These are phyloP conservation scores for Chelon labrosus DNA, from an alignment of 2,797 vertebrate species.

Conservation along the genomic window DNA sequence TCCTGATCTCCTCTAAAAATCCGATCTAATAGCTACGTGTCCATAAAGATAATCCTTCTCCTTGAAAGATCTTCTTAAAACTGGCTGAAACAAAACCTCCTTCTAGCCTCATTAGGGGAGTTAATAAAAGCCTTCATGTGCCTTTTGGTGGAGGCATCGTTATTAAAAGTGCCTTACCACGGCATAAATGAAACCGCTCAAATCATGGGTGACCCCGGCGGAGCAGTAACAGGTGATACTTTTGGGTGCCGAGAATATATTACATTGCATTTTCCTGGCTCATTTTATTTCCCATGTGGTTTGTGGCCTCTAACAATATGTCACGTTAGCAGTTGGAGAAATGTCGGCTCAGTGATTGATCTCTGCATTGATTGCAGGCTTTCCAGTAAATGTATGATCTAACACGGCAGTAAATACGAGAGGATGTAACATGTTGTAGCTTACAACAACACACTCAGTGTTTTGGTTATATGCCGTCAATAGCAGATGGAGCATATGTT, in stretches of 20 bases:
- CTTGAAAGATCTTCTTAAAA: constrained; percentile 8
- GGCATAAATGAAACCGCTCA: constrained; percentile 32
- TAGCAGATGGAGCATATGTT: background rate
- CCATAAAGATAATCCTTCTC: constrained; percentile 1
- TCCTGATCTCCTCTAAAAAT: constrained; percentile 3
- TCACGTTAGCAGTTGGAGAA: background rate
- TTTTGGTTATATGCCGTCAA: too few species aligned
- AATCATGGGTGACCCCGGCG: constrained; percentile 23
- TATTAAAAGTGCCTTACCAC: constrained; percentile 27
- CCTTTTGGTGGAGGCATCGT: constrained; percentile 24
- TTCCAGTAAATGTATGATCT: background rate
- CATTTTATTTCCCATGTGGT: constrained; percentile 38
- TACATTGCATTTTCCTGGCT: constrained; percentile 13
- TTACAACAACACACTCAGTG: background rate
- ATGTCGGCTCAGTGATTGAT: constrained; percentile 21
- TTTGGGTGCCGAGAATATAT: constrained; percentile 38
- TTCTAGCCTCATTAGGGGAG: constrained; percentile 22
- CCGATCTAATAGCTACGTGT: background rate
- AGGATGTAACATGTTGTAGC: background rate
- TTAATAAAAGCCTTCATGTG: constrained; percentile 36
- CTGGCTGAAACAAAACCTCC: constrained; percentile 3
- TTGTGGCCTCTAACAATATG: background rate
- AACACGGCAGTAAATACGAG: too few species aligned
- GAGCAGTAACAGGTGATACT: constrained; percentile 35
- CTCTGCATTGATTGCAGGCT: constrained; percentile 2